These are phyloP conservation scores for Melanotus villosus DNA, from an alignment of 2,888 invertebrate species.

Conservation along the genomic window DNA sequence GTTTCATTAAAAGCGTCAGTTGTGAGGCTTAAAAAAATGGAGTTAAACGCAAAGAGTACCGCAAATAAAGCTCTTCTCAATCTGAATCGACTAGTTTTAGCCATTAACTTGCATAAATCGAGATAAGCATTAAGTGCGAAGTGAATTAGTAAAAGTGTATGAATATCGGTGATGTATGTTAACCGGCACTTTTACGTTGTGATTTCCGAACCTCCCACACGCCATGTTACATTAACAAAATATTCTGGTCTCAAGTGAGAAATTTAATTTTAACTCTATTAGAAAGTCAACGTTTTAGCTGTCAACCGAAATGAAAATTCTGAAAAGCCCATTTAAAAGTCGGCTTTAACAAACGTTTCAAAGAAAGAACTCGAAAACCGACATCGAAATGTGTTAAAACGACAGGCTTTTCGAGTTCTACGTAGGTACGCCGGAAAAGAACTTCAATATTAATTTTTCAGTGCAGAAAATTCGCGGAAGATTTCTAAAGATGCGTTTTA, in stretches of 20 bases:
- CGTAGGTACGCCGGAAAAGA: background rate
- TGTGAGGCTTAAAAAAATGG: too few relatives aligned
- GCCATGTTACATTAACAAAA: conserved; percentile 8
- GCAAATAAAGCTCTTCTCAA: background rate
- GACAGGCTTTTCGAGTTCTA: background rate
- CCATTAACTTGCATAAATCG: conserved; percentile 2
- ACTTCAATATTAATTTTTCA: background rate
- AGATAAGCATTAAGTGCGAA: conserved; percentile 16
- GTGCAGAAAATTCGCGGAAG: background rate
- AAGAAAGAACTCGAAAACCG: conserved; percentile 1
- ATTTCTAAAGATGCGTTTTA: background rate
- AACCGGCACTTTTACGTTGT: conserved; percentile 9
- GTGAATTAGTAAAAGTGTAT: background rate
- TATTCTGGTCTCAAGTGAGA: conserved; percentile 4
- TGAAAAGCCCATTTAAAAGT: conserved; percentile 16
- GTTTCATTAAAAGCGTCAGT: too few relatives aligned
- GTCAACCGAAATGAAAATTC: conserved; percentile 16
- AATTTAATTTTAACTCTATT: conserved; percentile 24
- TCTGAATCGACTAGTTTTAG: background rate
- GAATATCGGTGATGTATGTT: background rate
- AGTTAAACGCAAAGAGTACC: background rate
- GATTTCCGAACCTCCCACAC: conserved; percentile 9
- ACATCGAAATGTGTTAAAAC: conserved; percentile 18
- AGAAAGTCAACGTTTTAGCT: conserved; percentile 6
- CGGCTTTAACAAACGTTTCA: conserved; percentile 16